A percentile compares a stretch with the other conserved stretches of the same genome.
Conservation (phyloP, 1,140 invertebrate genomes). For the Tetragnatha versicolor region DNA sequence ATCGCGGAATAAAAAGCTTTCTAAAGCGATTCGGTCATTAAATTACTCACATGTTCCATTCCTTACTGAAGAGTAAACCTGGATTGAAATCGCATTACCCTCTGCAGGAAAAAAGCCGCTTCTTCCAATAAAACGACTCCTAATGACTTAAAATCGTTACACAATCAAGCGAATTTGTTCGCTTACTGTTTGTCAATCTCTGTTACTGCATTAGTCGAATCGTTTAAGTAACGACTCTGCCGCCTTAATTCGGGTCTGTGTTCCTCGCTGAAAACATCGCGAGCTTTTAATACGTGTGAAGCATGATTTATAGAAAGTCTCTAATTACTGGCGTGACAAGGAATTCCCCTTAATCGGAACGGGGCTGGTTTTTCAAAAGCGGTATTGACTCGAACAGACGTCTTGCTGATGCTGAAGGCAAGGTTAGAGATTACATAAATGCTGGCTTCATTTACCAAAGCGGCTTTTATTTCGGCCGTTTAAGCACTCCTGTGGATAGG, state of each 20-base stretch:
- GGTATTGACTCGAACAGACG: conserved; percentile 10
- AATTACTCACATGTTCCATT: too few relatives aligned
- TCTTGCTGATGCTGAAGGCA: background rate
- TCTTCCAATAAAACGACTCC: background rate
- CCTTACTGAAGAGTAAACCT: background rate
- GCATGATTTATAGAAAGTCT: conserved; percentile 24
- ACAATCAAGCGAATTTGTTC: background rate
- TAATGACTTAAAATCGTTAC: background rate
- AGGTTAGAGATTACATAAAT: conserved; percentile 12
- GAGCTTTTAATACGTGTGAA: background rate
- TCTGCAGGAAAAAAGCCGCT: background rate
- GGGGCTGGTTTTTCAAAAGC: conserved; percentile 12
- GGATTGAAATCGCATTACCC: background rate
- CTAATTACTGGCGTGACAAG: conserved; percentile 10
- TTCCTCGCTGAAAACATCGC: background rate
- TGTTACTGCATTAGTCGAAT: conserved; percentile 2
- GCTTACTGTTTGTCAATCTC: background rate
- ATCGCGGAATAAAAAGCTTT: too few relatives aligned
- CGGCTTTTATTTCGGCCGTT: conserved; percentile 17
- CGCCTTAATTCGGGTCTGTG: background rate
- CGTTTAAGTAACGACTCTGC: background rate
- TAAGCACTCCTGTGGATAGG: background rate
- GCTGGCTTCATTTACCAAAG: conserved; percentile 14
- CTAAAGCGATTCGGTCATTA: too few relatives aligned
- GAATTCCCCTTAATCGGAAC: background rate